phyloP scores from a whole-genome alignment of 2,888 invertebrate genomes.

The Drosophila engyochracea region DNA sequence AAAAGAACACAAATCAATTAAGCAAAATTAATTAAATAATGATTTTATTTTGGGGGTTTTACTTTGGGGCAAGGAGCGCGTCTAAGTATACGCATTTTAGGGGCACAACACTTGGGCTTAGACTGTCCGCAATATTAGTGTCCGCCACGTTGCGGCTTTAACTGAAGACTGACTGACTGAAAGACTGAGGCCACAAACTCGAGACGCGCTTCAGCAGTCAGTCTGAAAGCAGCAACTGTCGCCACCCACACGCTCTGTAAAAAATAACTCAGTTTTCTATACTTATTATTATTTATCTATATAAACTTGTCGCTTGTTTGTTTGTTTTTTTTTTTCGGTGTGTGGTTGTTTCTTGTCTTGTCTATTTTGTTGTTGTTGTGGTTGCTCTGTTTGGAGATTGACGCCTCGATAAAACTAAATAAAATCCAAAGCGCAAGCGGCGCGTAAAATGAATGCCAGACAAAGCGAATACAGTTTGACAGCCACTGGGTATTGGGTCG shows the following conservation, averaged over 20 bases:
- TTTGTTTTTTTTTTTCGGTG: not conserved
- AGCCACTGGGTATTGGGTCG: slow-evolving; percentile 48
- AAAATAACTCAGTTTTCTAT: slow-evolving; percentile 67
- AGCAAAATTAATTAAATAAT: not conserved
- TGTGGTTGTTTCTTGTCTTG: slow-evolving; percentile 36
- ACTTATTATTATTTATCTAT: slow-evolving; percentile 53
- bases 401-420: slow-evolving; percentile 63
- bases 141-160: slow-evolving; percentile 42
- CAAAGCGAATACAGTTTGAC: slow-evolving; percentile 42
- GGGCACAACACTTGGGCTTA: not conserved
- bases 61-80: slow-evolving; percentile 57
- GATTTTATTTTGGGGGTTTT: not conserved
- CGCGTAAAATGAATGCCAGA: slow-evolving; percentile 52
- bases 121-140: slow-evolving; percentile 23
- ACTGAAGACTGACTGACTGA: slow-evolving; percentile 41
- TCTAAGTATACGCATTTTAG: slow-evolving; percentile 60
- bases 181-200: slow-evolving; percentile 24
- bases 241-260: slow-evolving; percentile 46
- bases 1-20: not conserved
- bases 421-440: slow-evolving; percentile 44
- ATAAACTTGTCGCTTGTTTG: slow-evolving; percentile 7
- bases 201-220: slow-evolving; percentile 34
- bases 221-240: slow-evolving; percentile 32
- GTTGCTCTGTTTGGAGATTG: slow-evolving; percentile 60
- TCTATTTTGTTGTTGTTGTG: slow-evolving; percentile 13